Base-by-base conservation (phyloP, 2,888 invertebrate species). In the Helobdella robusta region DNA sequence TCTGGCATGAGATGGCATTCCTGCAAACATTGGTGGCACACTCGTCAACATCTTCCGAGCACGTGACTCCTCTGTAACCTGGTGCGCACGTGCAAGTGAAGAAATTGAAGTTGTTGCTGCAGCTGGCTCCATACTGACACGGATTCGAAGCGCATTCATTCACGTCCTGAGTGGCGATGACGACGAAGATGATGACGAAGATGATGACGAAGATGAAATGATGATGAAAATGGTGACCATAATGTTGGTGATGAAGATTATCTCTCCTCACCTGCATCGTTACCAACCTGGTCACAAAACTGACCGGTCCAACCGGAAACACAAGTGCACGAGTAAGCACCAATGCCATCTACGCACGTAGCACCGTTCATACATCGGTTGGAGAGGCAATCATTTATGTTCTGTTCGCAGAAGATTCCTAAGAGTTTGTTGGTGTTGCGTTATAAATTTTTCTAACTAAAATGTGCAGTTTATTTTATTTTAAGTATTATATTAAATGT, bases 31-130 rank as follows among this genome's bases (percentile, higher is more conserved):
- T 35, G 15, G 32, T 23, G 0, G 68, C 68, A 64, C 75, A 75
- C 64, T 75, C 73, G 58, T 75, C 67, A 5, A 76, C 71, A 40
- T 75, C 72, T 11, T 66, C 66, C 6, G 34, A 15, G 75, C 92
- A 93, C 75, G 91, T 90, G 65, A 87, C 84, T 0, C 73, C 73
- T 2, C 56, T 65, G 66, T 60, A 73, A 40, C 66, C 68, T 20
- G 68, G 61, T 5, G 67, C 64, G 64, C 73, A 73, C 23, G 40
- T 25, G 63, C 73, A 73, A 23, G 44, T 59, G 67, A 68, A 73
- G 25, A 65, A 65, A 28, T 70, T 71, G 18, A 70, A 46, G 11
- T 36, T 46, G 65, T 74, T 70, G 6, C 40, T 44, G 63, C 73
- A 73, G 2, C 36, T 64, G 2, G 69, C 72, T 4, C 69, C 68